Percentiles rank a stretch among this genome's conserved stretches.
phyloP scores from a whole-genome alignment of 2,113 vertebrate species.

The Anhinga rufa region DNA sequence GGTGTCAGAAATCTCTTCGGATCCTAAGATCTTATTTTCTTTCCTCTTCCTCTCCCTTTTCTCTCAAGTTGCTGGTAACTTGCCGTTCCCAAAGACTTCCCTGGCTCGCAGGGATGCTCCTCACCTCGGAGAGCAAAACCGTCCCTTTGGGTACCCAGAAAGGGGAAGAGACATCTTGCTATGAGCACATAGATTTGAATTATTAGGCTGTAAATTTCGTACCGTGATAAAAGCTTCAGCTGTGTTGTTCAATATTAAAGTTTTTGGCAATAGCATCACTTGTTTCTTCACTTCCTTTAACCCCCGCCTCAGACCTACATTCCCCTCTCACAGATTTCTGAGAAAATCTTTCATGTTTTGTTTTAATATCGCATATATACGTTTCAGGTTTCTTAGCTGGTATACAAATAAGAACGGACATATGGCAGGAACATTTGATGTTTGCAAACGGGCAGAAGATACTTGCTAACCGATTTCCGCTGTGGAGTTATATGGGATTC shows the following conservation, averaged over 20 bases:
- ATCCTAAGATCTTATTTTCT: not conserved
- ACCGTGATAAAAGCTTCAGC: constrained; percentile 52
- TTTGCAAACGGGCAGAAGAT: constrained; percentile 21
- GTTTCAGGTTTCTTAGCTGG: constrained; percentile 38
- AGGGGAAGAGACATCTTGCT: not conserved
- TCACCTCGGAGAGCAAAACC: not conserved
- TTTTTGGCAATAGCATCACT: constrained; percentile 13
- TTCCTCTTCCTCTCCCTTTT: not conserved
- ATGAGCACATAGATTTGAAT: not conserved
- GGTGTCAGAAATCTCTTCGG: not conserved
- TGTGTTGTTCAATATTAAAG: constrained; percentile 50
- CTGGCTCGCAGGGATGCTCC: not conserved
- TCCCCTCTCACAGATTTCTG: constrained; percentile 3
- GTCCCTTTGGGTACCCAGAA: not conserved
- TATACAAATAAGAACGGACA: constrained; percentile 35
- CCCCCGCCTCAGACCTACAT: not conserved
- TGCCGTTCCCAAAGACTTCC: not conserved
- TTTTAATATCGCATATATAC: constrained; percentile 36
- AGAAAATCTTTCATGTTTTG: constrained; percentile 53
- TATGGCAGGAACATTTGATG: constrained; percentile 47
- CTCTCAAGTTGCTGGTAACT: not conserved
- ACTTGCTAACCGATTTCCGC: constrained; percentile 48
- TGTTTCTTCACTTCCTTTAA: constrained; percentile 25
- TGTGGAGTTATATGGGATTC: constrained; percentile 20
- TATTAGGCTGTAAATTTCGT: constrained; percentile 57